Conservation (phyloP, 2,113 vertebrate genomes). For the Neogobius melanostomus region DNA sequence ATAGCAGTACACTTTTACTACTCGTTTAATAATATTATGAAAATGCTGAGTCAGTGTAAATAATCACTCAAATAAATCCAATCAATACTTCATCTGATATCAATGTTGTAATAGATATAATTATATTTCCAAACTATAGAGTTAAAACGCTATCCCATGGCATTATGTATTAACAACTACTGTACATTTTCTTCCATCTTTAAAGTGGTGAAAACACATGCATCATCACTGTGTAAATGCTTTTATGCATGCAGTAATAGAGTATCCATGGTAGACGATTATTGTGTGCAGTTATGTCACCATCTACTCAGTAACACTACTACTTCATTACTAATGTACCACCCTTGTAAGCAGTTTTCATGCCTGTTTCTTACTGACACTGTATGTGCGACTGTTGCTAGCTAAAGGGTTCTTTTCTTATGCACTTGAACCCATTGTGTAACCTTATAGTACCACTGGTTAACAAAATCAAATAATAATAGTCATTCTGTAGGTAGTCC, state of each 20-base stretch:
- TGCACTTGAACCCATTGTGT: background rate
- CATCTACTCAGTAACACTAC: conserved; percentile 21
- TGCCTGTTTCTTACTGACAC: conserved; percentile 14
- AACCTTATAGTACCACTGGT: background rate
- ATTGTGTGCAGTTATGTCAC: conserved; percentile 17
- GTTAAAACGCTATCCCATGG: background rate
- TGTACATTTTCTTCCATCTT: background rate
- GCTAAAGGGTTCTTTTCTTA: conserved; percentile 24
- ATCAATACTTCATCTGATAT: background rate
- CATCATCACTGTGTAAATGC: background rate
- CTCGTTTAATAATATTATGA: background rate
- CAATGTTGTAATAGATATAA: background rate
- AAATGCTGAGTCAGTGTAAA: too few species aligned
- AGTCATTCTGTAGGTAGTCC: background rate
- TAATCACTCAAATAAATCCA: too few species aligned
- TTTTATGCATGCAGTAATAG: conserved; percentile 1
- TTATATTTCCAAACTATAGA: background rate
- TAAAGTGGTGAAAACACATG: background rate
- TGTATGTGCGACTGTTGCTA: conserved; percentile 4
- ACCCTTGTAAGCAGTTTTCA: conserved; percentile 17
- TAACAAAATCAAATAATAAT: background rate
- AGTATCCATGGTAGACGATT: conserved; percentile 3
- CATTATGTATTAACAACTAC: background rate
- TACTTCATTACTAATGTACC: conserved; percentile 20
- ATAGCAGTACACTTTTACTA: background rate